Conservation (phyloP, 2,888 invertebrate species). For the Eupithecia pulchellata region DNA sequence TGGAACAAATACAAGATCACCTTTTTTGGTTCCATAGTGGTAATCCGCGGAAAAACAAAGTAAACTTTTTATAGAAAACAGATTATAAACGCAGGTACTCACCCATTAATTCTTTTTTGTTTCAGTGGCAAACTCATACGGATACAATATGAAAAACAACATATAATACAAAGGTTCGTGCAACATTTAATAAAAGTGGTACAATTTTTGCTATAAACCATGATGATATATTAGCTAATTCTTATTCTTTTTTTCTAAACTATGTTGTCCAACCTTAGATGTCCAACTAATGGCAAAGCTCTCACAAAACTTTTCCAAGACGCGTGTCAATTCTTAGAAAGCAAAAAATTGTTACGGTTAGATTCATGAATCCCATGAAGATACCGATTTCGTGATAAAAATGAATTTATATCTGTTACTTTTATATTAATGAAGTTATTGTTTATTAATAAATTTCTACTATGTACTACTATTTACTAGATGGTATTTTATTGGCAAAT, state of each 20-base stretch:
- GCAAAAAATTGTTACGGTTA: background rate
- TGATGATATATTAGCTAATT: too few species aligned
- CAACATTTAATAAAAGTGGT: background rate
- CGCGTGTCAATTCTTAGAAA: background rate
- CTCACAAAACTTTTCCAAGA: too few species aligned
- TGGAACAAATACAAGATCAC: background rate
- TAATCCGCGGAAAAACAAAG: background rate
- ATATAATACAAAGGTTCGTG: constrained; percentile 32
- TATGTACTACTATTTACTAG: background rate
- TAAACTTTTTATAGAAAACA: background rate
- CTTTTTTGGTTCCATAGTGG: background rate
- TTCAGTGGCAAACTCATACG: constrained; percentile 86
- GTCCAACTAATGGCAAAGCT: too few species aligned
- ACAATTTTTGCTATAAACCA: background rate
- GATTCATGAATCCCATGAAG: background rate
- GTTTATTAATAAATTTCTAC: background rate
- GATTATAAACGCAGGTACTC: constrained; percentile 8
- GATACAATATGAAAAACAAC: constrained; percentile 77
- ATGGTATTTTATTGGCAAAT: background rate
- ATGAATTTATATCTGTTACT: constrained; percentile 16
- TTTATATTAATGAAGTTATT: background rate
- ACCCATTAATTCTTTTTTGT: constrained; percentile 46
- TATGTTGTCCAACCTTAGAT: too few species aligned
- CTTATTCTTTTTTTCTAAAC: too few species aligned
- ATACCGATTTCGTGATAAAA: constrained; percentile 28